Percentiles rank a stretch among this genome's conserved stretches.
Evolutionary conservation across 1,140 invertebrate genomes (phyloP).

Genomic region (Cataglyphis hispanica): DNA sequence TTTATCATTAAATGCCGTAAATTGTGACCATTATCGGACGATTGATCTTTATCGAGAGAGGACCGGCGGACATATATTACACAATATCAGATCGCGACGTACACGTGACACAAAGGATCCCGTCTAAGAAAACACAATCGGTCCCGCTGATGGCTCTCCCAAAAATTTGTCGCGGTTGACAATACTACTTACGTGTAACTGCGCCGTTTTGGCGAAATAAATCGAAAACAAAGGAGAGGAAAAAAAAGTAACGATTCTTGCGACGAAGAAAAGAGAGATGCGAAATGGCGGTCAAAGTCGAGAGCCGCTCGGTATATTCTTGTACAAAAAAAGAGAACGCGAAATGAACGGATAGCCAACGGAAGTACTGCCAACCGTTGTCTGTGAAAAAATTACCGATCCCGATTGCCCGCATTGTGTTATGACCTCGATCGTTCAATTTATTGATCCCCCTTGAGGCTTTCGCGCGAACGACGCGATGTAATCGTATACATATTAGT

Average conservation of each 20-base stretch:
- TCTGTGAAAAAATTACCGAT: conserved; percentile 14
- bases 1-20: neutral
- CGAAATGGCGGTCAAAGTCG: conserved; percentile 72
- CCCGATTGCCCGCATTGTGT: conserved; percentile 10
- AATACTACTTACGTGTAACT: conserved; percentile 61
- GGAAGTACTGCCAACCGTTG: conserved; percentile 12
- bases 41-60: neutral
- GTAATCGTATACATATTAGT: neutral
- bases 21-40: neutral
- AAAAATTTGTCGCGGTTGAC: conserved; percentile 1
- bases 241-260: conserved; percentile 44
- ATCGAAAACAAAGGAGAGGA: conserved; percentile 67
- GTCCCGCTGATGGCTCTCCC: conserved; percentile 13
- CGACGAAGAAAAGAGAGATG: conserved; percentile 21
- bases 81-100: too few relatives aligned
- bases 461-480: neutral
- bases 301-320: conserved; percentile 60
- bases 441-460: conserved; percentile 31
- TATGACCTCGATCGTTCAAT: conserved; percentile 23
- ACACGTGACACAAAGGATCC: conserved; percentile 18
- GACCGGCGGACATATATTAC: neutral
- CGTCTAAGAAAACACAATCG: conserved; percentile 50
- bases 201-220: conserved; percentile 70
- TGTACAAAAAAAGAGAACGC: conserved; percentile 41
- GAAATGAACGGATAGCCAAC: neutral